A percentile compares a stretch with the other conserved stretches of the same genome.
Evolutionary conservation across 2,888 invertebrate genomes (phyloP).

Genomic region (Drosophila koepferae): DNA sequence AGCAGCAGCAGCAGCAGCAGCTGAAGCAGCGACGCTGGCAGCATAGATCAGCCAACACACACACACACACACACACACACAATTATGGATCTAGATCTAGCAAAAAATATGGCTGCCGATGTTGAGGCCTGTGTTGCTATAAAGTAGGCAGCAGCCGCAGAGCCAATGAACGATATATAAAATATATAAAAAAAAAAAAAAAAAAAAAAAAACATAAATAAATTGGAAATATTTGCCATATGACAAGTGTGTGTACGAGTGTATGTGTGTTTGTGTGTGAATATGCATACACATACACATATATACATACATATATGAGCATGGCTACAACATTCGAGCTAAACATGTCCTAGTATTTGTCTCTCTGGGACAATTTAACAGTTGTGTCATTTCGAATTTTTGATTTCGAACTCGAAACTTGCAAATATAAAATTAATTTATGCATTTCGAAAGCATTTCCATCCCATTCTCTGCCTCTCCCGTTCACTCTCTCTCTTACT

Average conservation of each 20-base stretch:
- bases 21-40: conserved; percentile 44
- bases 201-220: conserved; percentile 56
- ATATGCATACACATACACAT: neutral
- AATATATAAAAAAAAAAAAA: conserved; percentile 52
- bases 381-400: conserved; percentile 76
- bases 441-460: conserved; percentile 33
- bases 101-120: conserved; percentile 65
- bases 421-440: conserved; percentile 57
- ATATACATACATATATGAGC: conserved; percentile 25
- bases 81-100: conserved; percentile 45
- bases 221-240: conserved; percentile 75
- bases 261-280: neutral
- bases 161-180: conserved; percentile 73
- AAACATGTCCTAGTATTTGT: conserved; percentile 31
- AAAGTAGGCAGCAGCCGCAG: conserved; percentile 53
- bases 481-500: neutral
- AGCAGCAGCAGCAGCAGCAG: conserved; percentile 38
- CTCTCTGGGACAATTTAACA: conserved; percentile 59
- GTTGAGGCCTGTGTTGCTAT: conserved; percentile 45
- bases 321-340: conserved; percentile 29
- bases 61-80: conserved; percentile 20
- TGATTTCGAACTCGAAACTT: conserved; percentile 73
- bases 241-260: conserved; percentile 40
- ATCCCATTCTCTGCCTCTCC: neutral
- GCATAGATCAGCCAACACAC: conserved; percentile 59